Evolutionary conservation across 2,797 vertebrate genomes (phyloP).

Genomic region (Naso thynnoides): DNA sequence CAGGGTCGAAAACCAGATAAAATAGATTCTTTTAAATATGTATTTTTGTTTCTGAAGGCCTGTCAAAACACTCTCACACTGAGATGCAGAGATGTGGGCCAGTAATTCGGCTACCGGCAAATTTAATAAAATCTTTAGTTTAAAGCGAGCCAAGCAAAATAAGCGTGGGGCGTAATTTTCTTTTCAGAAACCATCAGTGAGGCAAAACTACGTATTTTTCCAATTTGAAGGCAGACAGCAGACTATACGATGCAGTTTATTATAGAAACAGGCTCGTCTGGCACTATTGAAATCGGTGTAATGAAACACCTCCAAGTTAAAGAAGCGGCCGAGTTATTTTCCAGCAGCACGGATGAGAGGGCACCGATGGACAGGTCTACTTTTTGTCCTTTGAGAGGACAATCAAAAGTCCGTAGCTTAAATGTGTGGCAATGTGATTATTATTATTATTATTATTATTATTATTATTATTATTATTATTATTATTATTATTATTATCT

Average conservation of each 20-base stretch:
- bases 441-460: background rate
- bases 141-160: background rate
- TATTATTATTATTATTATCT: constrained; percentile 11
- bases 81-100: background rate
- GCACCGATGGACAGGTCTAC: too few species aligned
- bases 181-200: background rate
- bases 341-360: background rate
- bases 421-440: background rate
- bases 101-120: background rate
- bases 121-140: background rate
- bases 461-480: background rate
- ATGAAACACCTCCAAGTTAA: constrained; percentile 37
- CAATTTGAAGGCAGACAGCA: constrained; percentile 9
- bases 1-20: background rate
- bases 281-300: background rate
- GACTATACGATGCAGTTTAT: background rate
- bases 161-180: background rate
- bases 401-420: background rate
- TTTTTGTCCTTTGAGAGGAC: background rate
- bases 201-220: background rate
- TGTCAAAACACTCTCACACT: background rate
- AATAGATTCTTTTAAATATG: background rate
- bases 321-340: constrained; percentile 15
- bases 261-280: background rate
- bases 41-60: background rate